These are phyloP conservation scores for Nyctibius bracteatus DNA, from an alignment of 2,113 vertebrate genomes.

Conservation along the genomic window DNA sequence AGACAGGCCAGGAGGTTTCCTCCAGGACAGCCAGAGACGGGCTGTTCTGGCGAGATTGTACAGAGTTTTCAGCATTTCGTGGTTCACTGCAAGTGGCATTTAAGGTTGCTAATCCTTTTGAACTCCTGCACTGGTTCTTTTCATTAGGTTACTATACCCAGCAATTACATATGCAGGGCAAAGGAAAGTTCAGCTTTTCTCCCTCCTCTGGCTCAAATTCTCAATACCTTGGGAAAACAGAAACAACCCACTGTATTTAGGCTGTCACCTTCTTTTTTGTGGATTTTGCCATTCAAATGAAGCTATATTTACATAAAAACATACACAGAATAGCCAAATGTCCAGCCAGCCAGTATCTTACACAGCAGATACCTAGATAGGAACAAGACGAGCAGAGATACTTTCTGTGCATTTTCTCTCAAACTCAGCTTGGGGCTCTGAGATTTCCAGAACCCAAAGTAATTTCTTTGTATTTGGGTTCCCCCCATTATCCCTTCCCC, in stretches of 20 bases:
- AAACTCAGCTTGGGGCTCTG: background rate
- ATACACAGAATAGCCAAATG: background rate
- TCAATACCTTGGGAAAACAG: background rate
- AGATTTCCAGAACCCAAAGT: background rate
- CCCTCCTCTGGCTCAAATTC: background rate
- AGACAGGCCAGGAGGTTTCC: background rate
- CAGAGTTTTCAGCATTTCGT: background rate
- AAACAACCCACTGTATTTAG: background rate
- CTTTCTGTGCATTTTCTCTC: background rate
- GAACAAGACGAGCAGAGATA: background rate
- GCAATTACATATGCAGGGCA: background rate
- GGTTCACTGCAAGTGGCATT: background rate
- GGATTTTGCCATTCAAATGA: background rate
- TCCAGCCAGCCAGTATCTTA: background rate
- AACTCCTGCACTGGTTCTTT: background rate
- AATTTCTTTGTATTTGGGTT: background rate
- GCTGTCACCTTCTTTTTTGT: background rate
- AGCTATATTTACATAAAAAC: background rate
- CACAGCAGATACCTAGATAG: background rate
- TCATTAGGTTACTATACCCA: background rate
- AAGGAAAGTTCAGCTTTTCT: background rate
- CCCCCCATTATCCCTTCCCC: background rate
- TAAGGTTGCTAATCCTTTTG: conserved; percentile 11
- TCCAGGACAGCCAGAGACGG: background rate
- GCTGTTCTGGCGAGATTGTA: background rate